Evolutionary conservation across 2,797 vertebrate genomes (phyloP), one percentile per base, ranked within the genome.

Genomic region (Coccyzus lansbergi): DNA sequence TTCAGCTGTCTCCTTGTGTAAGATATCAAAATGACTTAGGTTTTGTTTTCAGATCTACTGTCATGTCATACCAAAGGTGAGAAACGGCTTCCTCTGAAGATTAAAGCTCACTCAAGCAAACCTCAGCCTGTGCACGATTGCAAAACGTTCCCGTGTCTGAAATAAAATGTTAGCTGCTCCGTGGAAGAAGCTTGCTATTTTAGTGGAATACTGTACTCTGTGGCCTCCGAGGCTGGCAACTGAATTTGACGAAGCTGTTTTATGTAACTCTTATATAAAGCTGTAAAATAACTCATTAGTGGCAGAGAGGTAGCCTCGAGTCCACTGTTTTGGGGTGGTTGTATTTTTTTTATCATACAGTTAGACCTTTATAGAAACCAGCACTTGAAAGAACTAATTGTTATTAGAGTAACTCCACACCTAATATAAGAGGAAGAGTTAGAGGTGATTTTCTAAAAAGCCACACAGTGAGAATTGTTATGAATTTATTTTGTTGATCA

Each of bases 1-100:
- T 88, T 94, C 75, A 90, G 33, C 83, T 95, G 86, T 92, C 92
- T 93, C 59, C 29, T 82, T 70, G 63, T 72, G 60, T 86, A 52
- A 77, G 49, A 58, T 70, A 84, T 3, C 88, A 86, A 78, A 85
- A 75, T 46, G 17, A 40, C 36, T 70, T 56, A 53, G 53, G 64
- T 60, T 76, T 58, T 72, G 52, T 7, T 36, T 93, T 94, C 72
- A 33, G 8, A 22, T 82, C 22, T 84, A 55, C 74, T 93, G 80
- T 94, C 74, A 38, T 56, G n/a, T 76, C 52, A 12, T 22, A 75
- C 79, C 38, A 48, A 63, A 86, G 78, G 74, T 94, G 74, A 67
- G 64, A 92, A 86, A 12, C 36, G 13, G n/a, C 75, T 77, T 56
- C 21, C 52, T 86, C 55, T 40, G 74, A 60, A 84, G 70, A 60